Evolutionary conservation across 1,140 invertebrate genomes (phyloP).

Genomic region (Drosophila albomicans): DNA sequence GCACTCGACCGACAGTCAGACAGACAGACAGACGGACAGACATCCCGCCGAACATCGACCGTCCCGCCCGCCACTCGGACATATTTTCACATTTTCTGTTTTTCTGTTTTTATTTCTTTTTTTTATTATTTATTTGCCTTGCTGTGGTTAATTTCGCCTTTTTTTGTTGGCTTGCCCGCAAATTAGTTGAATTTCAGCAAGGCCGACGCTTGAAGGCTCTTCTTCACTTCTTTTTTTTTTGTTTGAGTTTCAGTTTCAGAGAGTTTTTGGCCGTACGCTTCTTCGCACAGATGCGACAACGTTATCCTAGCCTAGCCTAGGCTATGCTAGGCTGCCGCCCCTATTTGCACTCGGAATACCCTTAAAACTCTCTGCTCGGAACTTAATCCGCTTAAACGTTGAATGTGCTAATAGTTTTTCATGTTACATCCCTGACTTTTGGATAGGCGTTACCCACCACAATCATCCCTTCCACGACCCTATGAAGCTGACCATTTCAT

Average conservation of each 20-base stretch:
- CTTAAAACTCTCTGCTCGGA: conserved; percentile 32
- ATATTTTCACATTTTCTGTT: conserved; percentile 66
- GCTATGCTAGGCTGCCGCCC: conserved; percentile 19
- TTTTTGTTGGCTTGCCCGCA: conserved; percentile 51
- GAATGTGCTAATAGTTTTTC: conserved; percentile 82
- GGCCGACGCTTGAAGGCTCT: conserved; percentile 36
- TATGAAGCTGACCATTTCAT: conserved; percentile 22
- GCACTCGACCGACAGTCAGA: conserved; percentile 17
- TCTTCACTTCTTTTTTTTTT: conserved; percentile 41
- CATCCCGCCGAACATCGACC: neutral
- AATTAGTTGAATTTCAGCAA: conserved; percentile 74
- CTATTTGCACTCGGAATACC: conserved; percentile 42
- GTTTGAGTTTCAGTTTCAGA: conserved; percentile 50
- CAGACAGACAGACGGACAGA: neutral
- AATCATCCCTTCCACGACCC: conserved; percentile 5
- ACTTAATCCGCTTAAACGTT: conserved; percentile 81
- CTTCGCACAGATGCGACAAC: conserved; percentile 64
- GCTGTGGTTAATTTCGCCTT: conserved; percentile 71
- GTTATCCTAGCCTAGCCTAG: neutral
- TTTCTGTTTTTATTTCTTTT: neutral
- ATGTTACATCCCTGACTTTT: conserved; percentile 78
- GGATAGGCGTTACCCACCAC: conserved; percentile 41
- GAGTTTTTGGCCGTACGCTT: conserved; percentile 47
- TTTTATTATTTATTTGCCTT: conserved; percentile 72
- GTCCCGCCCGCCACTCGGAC: conserved; percentile 39